Evolutionary conservation across 2,113 vertebrate species (phyloP).

Genomic region (Procavia capensis): DNA sequence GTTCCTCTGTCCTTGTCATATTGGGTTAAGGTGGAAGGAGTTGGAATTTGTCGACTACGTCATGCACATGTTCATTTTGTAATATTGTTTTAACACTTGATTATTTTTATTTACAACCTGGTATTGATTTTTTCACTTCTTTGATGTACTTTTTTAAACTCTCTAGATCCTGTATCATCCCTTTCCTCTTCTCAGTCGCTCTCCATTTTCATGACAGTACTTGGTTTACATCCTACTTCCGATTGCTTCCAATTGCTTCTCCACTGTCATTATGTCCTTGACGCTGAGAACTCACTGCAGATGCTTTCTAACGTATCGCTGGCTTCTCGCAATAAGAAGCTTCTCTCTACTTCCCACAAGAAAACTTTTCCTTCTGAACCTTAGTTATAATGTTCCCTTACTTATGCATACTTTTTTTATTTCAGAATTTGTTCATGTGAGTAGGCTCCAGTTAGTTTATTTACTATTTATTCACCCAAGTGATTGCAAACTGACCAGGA

Average conservation of each 20-base stretch:
- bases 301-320: not conserved
- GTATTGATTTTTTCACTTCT: not conserved
- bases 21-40: no score
- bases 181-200: not conserved
- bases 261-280: not conserved
- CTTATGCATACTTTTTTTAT: not conserved
- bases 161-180: not conserved
- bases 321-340: not conserved
- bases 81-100: not conserved
- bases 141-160: not conserved
- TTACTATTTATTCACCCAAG: not conserved
- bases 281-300: not conserved
- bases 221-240: not conserved
- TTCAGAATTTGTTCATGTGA: not conserved
- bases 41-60: no score
- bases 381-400: not conserved
- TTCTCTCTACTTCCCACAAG: not conserved
- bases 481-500: not conserved
- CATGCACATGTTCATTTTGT: not conserved
- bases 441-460: not conserved
- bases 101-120: not conserved
- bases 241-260: not conserved
- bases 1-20: no score
- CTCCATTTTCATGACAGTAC: not conserved
- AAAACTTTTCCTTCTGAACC: not conserved